phyloP scores from a whole-genome alignment of 2,888 invertebrate species.

The Aphodius sticticus region DNA sequence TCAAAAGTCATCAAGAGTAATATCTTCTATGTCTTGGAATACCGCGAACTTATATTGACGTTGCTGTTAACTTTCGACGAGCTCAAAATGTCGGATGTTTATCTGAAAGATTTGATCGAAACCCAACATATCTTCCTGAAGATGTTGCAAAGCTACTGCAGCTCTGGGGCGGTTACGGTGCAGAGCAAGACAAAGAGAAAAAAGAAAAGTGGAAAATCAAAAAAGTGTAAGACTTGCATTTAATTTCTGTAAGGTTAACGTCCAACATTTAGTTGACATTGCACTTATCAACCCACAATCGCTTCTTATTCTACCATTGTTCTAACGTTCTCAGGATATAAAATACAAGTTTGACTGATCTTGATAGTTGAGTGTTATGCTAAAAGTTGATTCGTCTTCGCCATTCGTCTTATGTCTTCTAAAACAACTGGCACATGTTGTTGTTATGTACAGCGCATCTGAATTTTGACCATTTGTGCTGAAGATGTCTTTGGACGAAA shows the following conservation, averaged over 20 bases:
- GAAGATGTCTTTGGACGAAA: no score
- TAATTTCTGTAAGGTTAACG: neutral
- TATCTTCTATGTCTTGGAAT: constrained; percentile 93
- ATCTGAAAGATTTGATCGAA: constrained; percentile 87
- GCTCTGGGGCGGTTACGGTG: constrained; percentile 74
- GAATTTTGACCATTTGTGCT: no score
- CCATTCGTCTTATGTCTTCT: no score
- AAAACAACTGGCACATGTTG: no score
- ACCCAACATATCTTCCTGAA: constrained; percentile 90
- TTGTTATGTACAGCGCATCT: no score
- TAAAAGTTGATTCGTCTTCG: no score
- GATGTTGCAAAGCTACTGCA: constrained; percentile 82
- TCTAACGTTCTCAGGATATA: no score
- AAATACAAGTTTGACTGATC: no score
- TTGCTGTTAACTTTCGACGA: constrained; percentile 86
- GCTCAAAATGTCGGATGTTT: constrained; percentile 82
- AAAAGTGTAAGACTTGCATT: constrained; percentile 7
- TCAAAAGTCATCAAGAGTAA: constrained; percentile 89
- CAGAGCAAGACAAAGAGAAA: constrained; percentile 67
- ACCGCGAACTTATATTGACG: constrained; percentile 86
- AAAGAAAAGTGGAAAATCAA: constrained; percentile 58
- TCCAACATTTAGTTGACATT: no score
- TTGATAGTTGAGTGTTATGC: no score
- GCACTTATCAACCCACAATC: no score
- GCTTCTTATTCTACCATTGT: no score